Evolutionary conservation across 2,888 invertebrate genomes (phyloP), one percentile per base, ranked within the genome.

Genomic region (Chrysolina haemoptera): DNA sequence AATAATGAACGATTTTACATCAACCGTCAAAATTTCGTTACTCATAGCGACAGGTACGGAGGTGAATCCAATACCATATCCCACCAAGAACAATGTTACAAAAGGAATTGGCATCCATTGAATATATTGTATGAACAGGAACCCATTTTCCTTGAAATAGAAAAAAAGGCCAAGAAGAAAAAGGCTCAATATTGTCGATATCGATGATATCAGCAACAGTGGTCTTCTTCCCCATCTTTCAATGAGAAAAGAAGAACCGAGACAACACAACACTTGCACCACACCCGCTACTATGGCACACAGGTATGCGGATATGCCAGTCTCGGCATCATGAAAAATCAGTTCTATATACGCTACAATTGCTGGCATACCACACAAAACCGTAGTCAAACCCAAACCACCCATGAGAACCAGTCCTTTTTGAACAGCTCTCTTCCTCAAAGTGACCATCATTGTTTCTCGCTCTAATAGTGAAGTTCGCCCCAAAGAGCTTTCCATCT

Each of bases 31-130:
- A 87, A 96, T 90, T 86, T 96, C 96, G 1, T 94, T 93, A 90
- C 95, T 91, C 41, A 95, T 91, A 0, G 94, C 93, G 95, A 95
- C 95, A 0, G 95, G 93, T 41, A 95, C 85, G 0, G 95, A 93
- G 1, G 96, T 95, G 66, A 93, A 90, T 0, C 92, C 91, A 88
- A 84, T 6, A 76, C 94, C 93, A 88, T 94, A 95, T 0, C 92
- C 91, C 70, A 92, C 88, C 75, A 94, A 93, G 88, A 93, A 95
- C 18, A 93, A 79, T 0, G 95, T 90, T 62, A 95, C 86, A 0
- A 94, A 91, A 8, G 91, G 85, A 12, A 95, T 90, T 0, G 95
- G 95, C 53, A 95, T 85, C 91, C 93, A 94, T 0, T 90, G 86
- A 63, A 94, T 88, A 14, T 82, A 86, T 0, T 86, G 83, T 20